Conservation (phyloP, 2,888 invertebrate species). For the Cantharis lateralis region DNA sequence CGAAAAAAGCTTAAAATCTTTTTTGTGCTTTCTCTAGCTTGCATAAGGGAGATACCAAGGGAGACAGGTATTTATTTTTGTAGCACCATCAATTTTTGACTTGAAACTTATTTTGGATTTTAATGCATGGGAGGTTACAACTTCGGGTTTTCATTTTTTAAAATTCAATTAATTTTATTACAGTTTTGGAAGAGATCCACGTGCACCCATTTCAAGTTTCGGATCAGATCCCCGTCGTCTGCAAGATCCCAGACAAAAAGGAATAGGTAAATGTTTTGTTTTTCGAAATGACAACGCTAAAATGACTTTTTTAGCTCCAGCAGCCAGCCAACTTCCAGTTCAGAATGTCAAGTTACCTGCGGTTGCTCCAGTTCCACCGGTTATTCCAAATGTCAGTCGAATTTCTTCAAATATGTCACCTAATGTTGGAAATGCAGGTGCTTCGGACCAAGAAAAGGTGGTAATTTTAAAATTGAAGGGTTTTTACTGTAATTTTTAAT, state of each 20-base stretch:
- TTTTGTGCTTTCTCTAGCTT: neutral
- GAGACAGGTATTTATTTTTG: neutral
- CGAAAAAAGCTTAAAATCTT: neutral
- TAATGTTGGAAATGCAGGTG: slow-evolving; percentile 70
- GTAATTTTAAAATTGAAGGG: neutral
- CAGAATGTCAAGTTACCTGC: slow-evolving; percentile 34
- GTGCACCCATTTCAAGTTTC: slow-evolving; percentile 55
- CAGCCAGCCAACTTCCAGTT: slow-evolving; percentile 33
- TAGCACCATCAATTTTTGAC: neutral
- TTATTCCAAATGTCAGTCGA: slow-evolving; percentile 41
- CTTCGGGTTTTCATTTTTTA: neutral
- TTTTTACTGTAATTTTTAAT: neutral
- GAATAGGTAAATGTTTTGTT: slow-evolving; percentile 50
- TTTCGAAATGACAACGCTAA: neutral
- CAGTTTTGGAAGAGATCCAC: slow-evolving; percentile 53
- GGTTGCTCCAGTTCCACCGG: slow-evolving; percentile 20
- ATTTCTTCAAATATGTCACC: slow-evolving; percentile 65
- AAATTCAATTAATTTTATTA: slow-evolving; percentile 6
- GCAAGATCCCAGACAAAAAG: slow-evolving; percentile 68
- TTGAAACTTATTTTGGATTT: neutral
- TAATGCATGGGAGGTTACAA: neutral
- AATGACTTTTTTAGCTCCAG: slow-evolving; percentile 28
- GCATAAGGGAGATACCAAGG: neutral
- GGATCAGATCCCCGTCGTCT: slow-evolving; percentile 64
- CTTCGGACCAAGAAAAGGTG: slow-evolving; percentile 90